These are phyloP conservation scores for Drosophila monieri DNA, from an alignment of 2,888 invertebrate genomes.

Conservation along the genomic window DNA sequence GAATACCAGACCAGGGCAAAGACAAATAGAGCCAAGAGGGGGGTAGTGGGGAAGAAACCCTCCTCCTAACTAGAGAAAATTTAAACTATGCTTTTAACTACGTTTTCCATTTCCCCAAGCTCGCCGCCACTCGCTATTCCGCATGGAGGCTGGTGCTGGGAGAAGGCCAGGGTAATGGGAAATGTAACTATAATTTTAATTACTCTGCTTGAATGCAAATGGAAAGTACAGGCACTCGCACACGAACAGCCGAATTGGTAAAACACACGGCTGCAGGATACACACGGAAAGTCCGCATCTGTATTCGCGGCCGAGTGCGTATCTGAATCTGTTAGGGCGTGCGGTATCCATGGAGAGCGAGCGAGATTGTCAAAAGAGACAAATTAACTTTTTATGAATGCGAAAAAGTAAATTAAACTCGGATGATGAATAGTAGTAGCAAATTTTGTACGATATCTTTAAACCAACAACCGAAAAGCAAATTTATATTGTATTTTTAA, in stretches of 20 bases:
- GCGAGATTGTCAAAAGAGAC: constrained; percentile 11
- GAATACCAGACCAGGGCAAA: constrained; percentile 19
- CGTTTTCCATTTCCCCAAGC: constrained; percentile 16
- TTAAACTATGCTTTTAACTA: constrained; percentile 62
- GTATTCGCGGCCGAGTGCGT: constrained; percentile 3
- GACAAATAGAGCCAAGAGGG: constrained; percentile 31
- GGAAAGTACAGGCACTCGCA: constrained; percentile 23
- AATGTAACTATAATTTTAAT: constrained; percentile 71
- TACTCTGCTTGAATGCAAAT: constrained; percentile 56
- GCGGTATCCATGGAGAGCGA: constrained; percentile 18
- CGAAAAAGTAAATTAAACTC: constrained; percentile 56
- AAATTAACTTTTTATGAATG: constrained; percentile 48
- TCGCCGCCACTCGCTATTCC: constrained; percentile 17
- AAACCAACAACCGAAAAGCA: constrained; percentile 5
- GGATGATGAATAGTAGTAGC: constrained; percentile 49
- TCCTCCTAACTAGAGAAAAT: constrained; percentile 42
- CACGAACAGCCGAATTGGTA: constrained; percentile 4
- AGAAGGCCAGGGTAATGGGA: constrained; percentile 35
- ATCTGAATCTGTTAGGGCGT: constrained; percentile 26
- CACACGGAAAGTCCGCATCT: constrained; percentile 21
- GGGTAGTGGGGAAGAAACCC: neutral
- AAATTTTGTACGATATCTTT: constrained; percentile 43
- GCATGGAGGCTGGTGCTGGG: constrained; percentile 4
- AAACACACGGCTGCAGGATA: constrained; percentile 18
- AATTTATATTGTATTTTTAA: constrained; percentile 46